These are phyloP conservation scores for Drosophila seclusa DNA, from an alignment of 2,888 invertebrate genomes.

Conservation along the genomic window DNA sequence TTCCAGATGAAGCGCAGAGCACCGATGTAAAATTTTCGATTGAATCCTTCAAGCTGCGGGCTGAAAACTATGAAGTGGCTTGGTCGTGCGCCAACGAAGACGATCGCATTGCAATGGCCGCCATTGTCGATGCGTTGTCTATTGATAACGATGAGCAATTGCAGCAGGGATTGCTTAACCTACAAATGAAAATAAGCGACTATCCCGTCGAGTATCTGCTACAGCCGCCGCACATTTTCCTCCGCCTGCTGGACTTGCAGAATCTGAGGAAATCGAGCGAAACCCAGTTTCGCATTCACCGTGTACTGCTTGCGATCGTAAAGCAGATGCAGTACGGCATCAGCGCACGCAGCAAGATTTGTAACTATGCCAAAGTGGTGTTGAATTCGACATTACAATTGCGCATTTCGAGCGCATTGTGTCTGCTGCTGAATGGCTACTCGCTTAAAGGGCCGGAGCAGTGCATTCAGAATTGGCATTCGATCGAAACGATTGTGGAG, in stretches of 20 bases:
- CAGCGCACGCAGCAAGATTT: slow-evolving; percentile 50
- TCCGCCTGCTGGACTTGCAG: slow-evolving; percentile 69
- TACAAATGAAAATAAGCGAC: slow-evolving; percentile 79
- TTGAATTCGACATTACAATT: slow-evolving; percentile 52
- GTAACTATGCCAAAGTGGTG: slow-evolving; percentile 38
- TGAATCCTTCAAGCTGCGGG: slow-evolving; percentile 13
- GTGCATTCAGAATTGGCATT: slow-evolving; percentile 35
- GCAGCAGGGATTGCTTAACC: slow-evolving; percentile 67
- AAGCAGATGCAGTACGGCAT: slow-evolving; percentile 67
- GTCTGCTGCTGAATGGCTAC: slow-evolving; percentile 57
- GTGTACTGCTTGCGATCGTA: slow-evolving; percentile 62
- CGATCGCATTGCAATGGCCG: slow-evolving; percentile 78
- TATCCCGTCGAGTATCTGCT: slow-evolving; percentile 84
- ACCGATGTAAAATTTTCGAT: slow-evolving; percentile 17
- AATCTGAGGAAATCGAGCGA: slow-evolving; percentile 7
- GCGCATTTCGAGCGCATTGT: slow-evolving; percentile 62
- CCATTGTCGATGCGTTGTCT: slow-evolving; percentile 62
- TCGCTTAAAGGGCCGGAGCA: slow-evolving; percentile 43
- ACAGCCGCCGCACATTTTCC: slow-evolving; percentile 83
- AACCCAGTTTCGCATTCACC: slow-evolving; percentile 54
- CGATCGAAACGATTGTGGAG: slow-evolving; percentile 50
- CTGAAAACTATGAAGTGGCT: slow-evolving; percentile 73
- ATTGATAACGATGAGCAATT: slow-evolving; percentile 52
- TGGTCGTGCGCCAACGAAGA: slow-evolving; percentile 76
- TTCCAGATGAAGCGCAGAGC: background rate